Evolutionary conservation across 2,888 invertebrate species (phyloP), one percentile per base, ranked within the genome.

Genomic region (Sinelater perroti): DNA sequence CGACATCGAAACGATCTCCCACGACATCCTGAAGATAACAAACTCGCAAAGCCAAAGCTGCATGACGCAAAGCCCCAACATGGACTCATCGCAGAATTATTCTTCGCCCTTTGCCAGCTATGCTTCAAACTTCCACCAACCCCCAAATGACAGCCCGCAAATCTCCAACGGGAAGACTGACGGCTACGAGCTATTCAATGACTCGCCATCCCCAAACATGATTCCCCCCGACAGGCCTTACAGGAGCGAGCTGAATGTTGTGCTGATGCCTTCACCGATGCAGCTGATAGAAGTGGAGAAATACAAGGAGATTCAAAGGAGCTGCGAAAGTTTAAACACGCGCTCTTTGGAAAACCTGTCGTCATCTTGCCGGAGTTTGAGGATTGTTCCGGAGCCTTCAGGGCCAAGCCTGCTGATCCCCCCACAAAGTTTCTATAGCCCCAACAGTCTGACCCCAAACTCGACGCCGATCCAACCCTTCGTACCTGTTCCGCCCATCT

Each of bases 1-100:
- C 55, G 88, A 89, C 60, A 87, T 88, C 3, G 86, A 87, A 70
- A 82, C 84, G 0, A 80, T 84, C 50, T 83, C 83, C 1, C 74
- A 77, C 61, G 79, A 76, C 50, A 76, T 76, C 36, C 56, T 75
- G 35, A 68, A 70, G 40, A 66, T 74, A 11, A 68, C 70, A 2
- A 67, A 64, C 42, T 44, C 61, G 8, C 62, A 56, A 51, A 50
- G 13, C 8, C 8, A 10, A 5, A 6, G 10, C 8, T 13, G 13
- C 2, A 16, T 45, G 14, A 8, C 16, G 1, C 46, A 30, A 11
- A n/a, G 14, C 3, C 18, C 38, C 7, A 2, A 2, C 2, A n/a
- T 16, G 11, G 20, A 45, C 17, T 16, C 21, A 1, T 13, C 20
- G n/a, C 49, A 35, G 26, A 24, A 17, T 17, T 36, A 26, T 26